These are phyloP conservation scores for Lasioglossum oenotherae DNA, from an alignment of 2,888 invertebrate genomes.

Conservation along the genomic window DNA sequence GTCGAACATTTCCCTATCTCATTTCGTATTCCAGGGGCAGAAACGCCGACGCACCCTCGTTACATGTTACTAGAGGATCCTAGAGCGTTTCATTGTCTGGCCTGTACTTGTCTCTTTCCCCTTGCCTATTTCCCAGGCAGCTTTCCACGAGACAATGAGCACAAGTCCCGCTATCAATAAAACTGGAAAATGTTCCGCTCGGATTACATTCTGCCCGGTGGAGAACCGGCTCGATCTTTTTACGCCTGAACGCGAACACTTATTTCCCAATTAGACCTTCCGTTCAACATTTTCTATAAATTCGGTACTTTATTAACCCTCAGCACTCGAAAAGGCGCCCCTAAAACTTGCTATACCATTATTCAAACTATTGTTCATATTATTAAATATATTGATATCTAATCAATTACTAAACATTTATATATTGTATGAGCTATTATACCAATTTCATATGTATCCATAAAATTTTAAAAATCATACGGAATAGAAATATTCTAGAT, in stretches of 20 bases:
- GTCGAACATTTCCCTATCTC: not conserved
- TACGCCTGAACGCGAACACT: not conserved
- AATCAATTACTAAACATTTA: too few relatives aligned
- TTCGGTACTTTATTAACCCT: too few relatives aligned
- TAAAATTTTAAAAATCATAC: too few relatives aligned
- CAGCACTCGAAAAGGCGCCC: too few relatives aligned
- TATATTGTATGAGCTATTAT: too few relatives aligned
- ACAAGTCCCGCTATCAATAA: not conserved
- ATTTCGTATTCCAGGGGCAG: not conserved
- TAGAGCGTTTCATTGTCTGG: not conserved
- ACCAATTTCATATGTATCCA: too few relatives aligned
- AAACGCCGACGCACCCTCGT: slow-evolving; percentile 8
- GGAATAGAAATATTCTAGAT: too few relatives aligned
- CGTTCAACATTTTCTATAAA: not conserved
- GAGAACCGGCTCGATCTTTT: not conserved
- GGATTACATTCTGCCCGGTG: not conserved
- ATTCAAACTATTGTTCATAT: too few relatives aligned
- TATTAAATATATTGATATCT: too few relatives aligned
- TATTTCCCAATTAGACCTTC: not conserved
- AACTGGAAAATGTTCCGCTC: slow-evolving; percentile 6
- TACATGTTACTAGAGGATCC: not conserved
- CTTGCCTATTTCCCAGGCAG: not conserved
- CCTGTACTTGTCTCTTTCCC: not conserved
- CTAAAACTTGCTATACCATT: too few relatives aligned
- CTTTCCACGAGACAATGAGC: not conserved